Conservation (phyloP, 1,140 invertebrate genomes). For the Drosophila athabasca region DNA sequence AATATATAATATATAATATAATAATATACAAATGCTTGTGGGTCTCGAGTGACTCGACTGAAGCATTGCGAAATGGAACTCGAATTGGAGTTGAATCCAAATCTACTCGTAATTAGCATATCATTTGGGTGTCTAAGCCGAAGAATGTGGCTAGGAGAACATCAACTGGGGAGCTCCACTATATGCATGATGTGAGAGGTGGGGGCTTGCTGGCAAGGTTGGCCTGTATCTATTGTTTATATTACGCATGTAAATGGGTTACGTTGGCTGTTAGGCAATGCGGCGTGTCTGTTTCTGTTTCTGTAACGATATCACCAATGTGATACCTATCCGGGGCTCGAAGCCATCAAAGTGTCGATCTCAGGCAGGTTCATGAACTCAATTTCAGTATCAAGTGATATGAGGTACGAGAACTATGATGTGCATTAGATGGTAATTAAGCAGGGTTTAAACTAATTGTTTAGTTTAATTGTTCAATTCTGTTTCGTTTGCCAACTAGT, state of each 20-base stretch:
- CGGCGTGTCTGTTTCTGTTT: constrained; percentile 29
- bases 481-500: no score
- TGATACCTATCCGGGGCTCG: constrained; percentile 9
- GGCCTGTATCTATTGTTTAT: constrained; percentile 11
- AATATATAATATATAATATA: no score
- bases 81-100: constrained; percentile 14
- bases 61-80: constrained; percentile 23
- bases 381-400: neutral
- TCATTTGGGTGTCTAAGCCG: constrained; percentile 31
- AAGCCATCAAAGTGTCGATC: constrained; percentile 24
- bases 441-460: no score
- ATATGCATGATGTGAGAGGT: neutral
- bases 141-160: constrained; percentile 41
- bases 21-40: neutral
- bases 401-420: neutral
- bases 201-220: constrained; percentile 25
- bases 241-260: constrained; percentile 48
- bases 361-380: constrained; percentile 28
- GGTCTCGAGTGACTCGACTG: constrained; percentile 11
- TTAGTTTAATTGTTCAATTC: no score
- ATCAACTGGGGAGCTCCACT: constrained; percentile 1
- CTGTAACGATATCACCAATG: constrained; percentile 28
- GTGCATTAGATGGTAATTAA: no score
- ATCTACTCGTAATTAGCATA: constrained; percentile 55
- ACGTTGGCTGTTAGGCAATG: constrained; percentile 40